phyloP scores from a whole-genome alignment of 1,140 invertebrate genomes.

The Drosophila hydei region DNA sequence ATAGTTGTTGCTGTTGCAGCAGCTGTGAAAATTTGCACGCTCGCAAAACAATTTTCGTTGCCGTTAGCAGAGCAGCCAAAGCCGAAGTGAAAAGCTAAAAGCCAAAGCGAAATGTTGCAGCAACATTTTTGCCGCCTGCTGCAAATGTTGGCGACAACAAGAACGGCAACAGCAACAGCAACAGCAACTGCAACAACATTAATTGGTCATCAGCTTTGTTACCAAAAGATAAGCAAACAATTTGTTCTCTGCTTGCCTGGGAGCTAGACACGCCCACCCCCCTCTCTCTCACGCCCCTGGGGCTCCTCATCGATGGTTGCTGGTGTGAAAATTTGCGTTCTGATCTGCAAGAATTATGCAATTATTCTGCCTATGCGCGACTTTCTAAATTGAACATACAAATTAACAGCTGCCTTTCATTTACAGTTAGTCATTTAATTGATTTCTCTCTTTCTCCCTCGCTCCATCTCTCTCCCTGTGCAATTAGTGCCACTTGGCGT shows the following conservation, averaged over 20 bases:
- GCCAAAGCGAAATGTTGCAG: constrained; percentile 57
- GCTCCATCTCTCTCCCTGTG: not conserved
- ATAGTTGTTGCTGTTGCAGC: constrained; percentile 70
- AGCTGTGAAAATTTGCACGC: constrained; percentile 81
- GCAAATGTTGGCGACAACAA: constrained; percentile 47
- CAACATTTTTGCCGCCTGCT: constrained; percentile 72
- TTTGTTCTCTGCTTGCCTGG: constrained; percentile 49
- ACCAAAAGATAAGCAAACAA: constrained; percentile 65
- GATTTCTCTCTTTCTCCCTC: constrained; percentile 23
- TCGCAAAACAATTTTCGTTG: constrained; percentile 76
- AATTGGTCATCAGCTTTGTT: constrained; percentile 70
- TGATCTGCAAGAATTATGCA: constrained; percentile 53
- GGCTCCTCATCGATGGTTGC: not conserved
- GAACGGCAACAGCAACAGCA: constrained; percentile 13
- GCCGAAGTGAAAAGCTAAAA: constrained; percentile 21
- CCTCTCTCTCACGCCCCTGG: not conserved
- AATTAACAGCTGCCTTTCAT: constrained; percentile 53
- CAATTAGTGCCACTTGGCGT: constrained; percentile 75
- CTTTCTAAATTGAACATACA: constrained; percentile 64
- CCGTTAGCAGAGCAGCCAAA: constrained; percentile 69
- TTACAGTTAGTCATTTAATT: constrained; percentile 51
- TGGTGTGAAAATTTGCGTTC: constrained; percentile 51
- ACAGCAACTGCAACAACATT: constrained; percentile 47
- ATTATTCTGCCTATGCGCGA: constrained; percentile 58
- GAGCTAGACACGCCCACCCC: not conserved